Evolutionary conservation across 2,113 vertebrate species (phyloP).

Genomic region (Rhabdomys dilectus): DNA sequence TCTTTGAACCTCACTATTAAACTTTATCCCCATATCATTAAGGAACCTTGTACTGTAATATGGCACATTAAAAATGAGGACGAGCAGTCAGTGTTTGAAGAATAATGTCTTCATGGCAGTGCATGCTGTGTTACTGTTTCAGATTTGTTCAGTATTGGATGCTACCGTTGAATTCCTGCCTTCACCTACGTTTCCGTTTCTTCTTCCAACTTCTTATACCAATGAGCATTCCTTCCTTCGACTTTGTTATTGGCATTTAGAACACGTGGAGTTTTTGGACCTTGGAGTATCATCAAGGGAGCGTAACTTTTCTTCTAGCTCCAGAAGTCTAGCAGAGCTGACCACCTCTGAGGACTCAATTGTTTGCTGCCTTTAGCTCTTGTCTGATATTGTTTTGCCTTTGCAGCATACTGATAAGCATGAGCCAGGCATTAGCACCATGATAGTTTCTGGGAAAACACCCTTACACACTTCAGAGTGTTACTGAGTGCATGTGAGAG

Average conservation of each 20-base stretch:
- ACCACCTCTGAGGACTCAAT: neutral
- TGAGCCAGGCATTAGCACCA: neutral
- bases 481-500: neutral
- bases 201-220: neutral
- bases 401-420: neutral
- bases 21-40: neutral
- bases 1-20: neutral
- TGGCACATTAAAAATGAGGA: neutral
- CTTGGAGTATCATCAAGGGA: neutral
- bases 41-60: neutral
- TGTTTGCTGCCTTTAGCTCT: neutral
- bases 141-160: neutral
- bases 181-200: neutral
- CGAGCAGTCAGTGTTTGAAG: neutral
- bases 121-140: neutral
- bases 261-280: neutral
- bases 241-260: conserved; percentile 32
- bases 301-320: neutral
- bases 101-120: neutral
- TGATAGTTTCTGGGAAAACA: neutral
- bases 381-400: neutral
- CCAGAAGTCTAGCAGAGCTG: neutral
- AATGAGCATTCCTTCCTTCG: neutral
- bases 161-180: neutral
- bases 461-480: conserved; percentile 25